Evolutionary conservation across 2,113 vertebrate species (phyloP), one percentile per base, ranked within the genome.

Genomic region (Hemicordylus capensis): DNA sequence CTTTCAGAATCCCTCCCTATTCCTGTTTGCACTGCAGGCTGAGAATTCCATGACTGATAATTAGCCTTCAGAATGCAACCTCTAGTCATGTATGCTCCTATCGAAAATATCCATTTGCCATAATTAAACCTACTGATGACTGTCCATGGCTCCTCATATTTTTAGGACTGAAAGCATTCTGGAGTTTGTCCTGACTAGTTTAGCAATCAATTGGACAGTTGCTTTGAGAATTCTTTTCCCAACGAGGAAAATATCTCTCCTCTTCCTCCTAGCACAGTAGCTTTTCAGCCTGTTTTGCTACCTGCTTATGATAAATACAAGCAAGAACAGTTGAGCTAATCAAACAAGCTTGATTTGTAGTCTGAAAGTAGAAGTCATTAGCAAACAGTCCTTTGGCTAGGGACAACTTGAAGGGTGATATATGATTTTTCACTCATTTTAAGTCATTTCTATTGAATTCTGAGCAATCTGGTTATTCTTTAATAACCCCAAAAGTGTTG

Each of bases 321-420:
- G 46, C 42, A 73, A 11, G 80, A 90, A 67, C 70, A 92, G 90
- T 91, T 93, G 85, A 89, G 39, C 72, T 89, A 9, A 83, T 93
- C 87, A 89, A 80, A 88, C 19, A 87, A 88, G 79, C 85, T 86
- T 92, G 87, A 88, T 91, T 86, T 91, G 66, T 59, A 77, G 11
- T 84, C 86, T 89, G 90, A 89, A 92, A 91, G 85, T 26, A 75
- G 85, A 92, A 87, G 56, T 90, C 84, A 88, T 90, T 63, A 92
- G 10, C 85, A 93, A 92, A 90, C 90, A 70, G 67, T 2, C 88
- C 31, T 91, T 91, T 94, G 76, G 56, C 34, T 79, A 87, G 61
- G 83, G 78, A 89, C 73, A 90, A 84, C 69, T 89, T 89, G 88
- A 92, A 93, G 80, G 85, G 77, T 89, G 91, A 89, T 85, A 72